A percentile compares a stretch with the other conserved stretches of the same genome.
Evolutionary conservation across 2,113 vertebrate genomes (phyloP).

Genomic region (Oncorhynchus tshawytscha): DNA sequence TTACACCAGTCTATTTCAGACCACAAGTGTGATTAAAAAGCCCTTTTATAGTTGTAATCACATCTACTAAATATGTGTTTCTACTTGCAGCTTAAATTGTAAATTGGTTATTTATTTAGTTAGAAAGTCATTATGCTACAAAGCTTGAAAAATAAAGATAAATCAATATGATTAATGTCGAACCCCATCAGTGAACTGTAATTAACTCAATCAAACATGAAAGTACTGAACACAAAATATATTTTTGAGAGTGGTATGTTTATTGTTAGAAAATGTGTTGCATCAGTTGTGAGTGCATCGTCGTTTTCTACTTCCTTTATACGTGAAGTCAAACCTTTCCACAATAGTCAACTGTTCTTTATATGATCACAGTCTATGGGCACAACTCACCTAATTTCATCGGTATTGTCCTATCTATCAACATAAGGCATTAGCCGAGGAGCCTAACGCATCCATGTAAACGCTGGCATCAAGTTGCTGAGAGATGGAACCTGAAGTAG

Average conservation of each 20-base stretch:
- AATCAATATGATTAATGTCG: slow-evolving; percentile 28
- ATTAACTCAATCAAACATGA: slow-evolving; percentile 21
- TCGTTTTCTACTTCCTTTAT: slow-evolving; percentile 1
- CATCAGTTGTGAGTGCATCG: slow-evolving; percentile 14
- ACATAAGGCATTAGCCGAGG: slow-evolving; percentile 46
- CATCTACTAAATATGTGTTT: slow-evolving; percentile 39
- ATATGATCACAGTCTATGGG: slow-evolving; percentile 17
- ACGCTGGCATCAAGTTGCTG: slow-evolving; percentile 41
- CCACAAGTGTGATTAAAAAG: slow-evolving; percentile 62
- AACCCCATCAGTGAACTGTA: slow-evolving; percentile 1
- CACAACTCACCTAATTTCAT: slow-evolving; percentile 28
- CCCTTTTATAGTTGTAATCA: slow-evolving; percentile 20
- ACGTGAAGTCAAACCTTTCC: slow-evolving; percentile 36
- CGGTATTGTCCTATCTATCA: slow-evolving; percentile 48
- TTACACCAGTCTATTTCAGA: slow-evolving; percentile 4
- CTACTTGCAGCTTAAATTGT: slow-evolving; percentile 32
- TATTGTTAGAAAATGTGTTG: slow-evolving; percentile 5
- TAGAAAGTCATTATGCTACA: slow-evolving; percentile 37
- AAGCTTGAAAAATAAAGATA: slow-evolving; percentile 47
- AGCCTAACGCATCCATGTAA: slow-evolving; percentile 29
- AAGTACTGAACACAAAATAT: slow-evolving; percentile 16
- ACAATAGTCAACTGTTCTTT: neutral
- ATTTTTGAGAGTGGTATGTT: slow-evolving; percentile 4
- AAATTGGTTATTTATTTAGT: slow-evolving; percentile 34
- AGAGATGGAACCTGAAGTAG: slow-evolving; percentile 9